Evolutionary conservation across 2,888 invertebrate genomes (phyloP).

Genomic region (Sialis lutaria): DNA sequence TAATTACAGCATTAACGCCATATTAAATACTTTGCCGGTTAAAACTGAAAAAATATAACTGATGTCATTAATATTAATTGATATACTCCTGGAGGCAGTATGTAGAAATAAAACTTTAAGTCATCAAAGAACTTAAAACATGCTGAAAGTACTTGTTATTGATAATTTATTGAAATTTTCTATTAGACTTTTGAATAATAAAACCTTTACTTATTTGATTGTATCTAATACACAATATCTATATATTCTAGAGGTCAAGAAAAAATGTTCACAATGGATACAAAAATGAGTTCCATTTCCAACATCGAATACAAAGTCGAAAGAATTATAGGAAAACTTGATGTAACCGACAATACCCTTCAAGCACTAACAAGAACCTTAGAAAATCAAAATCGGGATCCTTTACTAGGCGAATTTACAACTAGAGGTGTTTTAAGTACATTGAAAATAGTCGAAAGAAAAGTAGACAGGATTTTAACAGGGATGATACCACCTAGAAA

Average conservation of each 20-base stretch:
- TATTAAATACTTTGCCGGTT: too few species aligned
- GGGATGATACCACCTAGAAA: neutral
- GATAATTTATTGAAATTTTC: too few species aligned
- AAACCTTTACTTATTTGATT: too few species aligned
- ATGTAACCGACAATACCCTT: slow-evolving; percentile 18
- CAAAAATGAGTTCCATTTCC: slow-evolving; percentile 20
- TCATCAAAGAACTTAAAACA: too few species aligned
- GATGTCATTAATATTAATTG: too few species aligned
- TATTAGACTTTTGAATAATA: too few species aligned
- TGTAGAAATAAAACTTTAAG: too few species aligned
- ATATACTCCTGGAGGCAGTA: too few species aligned
- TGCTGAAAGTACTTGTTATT: too few species aligned
- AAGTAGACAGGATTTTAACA: slow-evolving; percentile 17
- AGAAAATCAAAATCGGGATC: slow-evolving; percentile 14
- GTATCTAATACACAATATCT: neutral
- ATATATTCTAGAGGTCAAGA: slow-evolving; percentile 21
- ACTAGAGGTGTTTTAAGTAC: slow-evolving; percentile 23
- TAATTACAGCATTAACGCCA: too few species aligned
- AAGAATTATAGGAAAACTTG: slow-evolving; percentile 23
- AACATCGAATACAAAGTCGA: slow-evolving; percentile 24
- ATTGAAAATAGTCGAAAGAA: slow-evolving; percentile 21
- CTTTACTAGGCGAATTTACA: slow-evolving; percentile 23
- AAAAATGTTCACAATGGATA: slow-evolving; percentile 20
- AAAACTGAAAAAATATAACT: too few species aligned
- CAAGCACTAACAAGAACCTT: slow-evolving; percentile 13